Percentiles rank a stretch among this genome's conserved stretches.
phyloP scores from a whole-genome alignment of 2,888 invertebrate genomes.

The Molanna angustata region DNA sequence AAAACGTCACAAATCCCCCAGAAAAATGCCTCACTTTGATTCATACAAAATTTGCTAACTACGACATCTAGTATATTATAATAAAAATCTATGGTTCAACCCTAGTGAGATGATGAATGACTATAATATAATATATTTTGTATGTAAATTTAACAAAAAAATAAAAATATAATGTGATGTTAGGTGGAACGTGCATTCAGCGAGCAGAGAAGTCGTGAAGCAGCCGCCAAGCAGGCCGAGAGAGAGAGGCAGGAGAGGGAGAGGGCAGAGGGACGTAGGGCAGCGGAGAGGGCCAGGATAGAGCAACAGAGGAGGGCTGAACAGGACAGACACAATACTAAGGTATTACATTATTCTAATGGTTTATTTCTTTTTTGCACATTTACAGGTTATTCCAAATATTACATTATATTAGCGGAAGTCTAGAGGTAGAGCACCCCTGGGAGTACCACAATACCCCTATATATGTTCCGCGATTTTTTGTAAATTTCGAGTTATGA shows the following conservation, averaged over 20 bases:
- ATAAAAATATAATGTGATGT: no score
- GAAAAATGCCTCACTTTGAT: no score
- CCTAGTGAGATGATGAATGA: background rate
- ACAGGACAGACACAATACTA: constrained; percentile 41
- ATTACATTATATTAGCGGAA: no score
- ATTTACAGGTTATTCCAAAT: no score
- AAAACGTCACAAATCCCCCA: no score
- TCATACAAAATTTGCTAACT: no score
- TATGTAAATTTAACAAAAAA: background rate
- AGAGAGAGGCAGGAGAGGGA: constrained; percentile 81
- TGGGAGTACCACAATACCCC: no score
- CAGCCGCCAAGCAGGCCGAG: constrained; percentile 70
- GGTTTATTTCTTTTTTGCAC: background rate
- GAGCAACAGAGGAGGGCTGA: constrained; percentile 80
- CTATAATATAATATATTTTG: background rate
- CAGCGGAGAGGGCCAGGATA: constrained; percentile 86
- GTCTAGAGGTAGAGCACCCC: no score
- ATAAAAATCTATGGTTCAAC: no score
- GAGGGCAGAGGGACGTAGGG: constrained; percentile 77
- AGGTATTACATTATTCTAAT: constrained; percentile 7
- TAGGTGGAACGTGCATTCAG: constrained; percentile 84
- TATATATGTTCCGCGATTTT: no score
- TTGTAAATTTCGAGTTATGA: no score
- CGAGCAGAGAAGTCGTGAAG: constrained; percentile 75
- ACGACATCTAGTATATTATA: no score